Evolutionary conservation across 2,888 invertebrate species (phyloP).

Genomic region (Callyntrura guangdongensis): DNA sequence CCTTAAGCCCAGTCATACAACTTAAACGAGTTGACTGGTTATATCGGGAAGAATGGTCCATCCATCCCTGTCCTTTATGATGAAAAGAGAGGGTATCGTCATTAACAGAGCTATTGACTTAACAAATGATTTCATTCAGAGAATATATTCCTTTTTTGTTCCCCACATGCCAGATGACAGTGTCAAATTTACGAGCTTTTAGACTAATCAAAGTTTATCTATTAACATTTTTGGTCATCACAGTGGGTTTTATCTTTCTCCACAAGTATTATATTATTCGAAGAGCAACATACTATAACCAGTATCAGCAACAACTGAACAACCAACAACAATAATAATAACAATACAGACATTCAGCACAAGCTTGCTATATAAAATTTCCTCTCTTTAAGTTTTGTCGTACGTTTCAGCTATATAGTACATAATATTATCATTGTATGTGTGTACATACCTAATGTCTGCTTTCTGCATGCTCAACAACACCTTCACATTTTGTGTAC

Average conservation of each 20-base stretch:
- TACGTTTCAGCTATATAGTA: constrained; percentile 10
- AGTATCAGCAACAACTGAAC: background rate
- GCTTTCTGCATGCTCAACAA: constrained; percentile 55
- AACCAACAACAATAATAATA: background rate
- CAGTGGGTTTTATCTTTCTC: constrained; percentile 67
- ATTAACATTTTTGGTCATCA: constrained; percentile 76
- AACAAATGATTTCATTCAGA: constrained; percentile 73
- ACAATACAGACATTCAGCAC: constrained; percentile 47
- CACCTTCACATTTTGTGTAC: constrained; percentile 50
- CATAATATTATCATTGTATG: no score
- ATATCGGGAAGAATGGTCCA: constrained; percentile 9
- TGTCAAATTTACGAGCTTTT: constrained; percentile 76
- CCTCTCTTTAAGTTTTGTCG: background rate
- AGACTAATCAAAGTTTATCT: constrained; percentile 73
- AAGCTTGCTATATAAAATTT: constrained; percentile 40
- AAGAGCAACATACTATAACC: constrained; percentile 13
- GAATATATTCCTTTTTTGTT: constrained; percentile 50
- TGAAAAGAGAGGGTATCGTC: constrained; percentile 42
- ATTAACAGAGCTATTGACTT: constrained; percentile 66
- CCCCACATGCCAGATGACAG: constrained; percentile 73
- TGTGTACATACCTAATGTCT: constrained; percentile 1
- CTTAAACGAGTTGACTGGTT: background rate
- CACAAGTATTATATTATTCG: constrained; percentile 47
- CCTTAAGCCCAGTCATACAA: background rate
- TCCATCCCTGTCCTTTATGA: background rate